Evolutionary conservation across 2,113 vertebrate species (phyloP), one percentile per base, ranked within the genome.

Genomic region (Illadopsis cleaveri): DNA sequence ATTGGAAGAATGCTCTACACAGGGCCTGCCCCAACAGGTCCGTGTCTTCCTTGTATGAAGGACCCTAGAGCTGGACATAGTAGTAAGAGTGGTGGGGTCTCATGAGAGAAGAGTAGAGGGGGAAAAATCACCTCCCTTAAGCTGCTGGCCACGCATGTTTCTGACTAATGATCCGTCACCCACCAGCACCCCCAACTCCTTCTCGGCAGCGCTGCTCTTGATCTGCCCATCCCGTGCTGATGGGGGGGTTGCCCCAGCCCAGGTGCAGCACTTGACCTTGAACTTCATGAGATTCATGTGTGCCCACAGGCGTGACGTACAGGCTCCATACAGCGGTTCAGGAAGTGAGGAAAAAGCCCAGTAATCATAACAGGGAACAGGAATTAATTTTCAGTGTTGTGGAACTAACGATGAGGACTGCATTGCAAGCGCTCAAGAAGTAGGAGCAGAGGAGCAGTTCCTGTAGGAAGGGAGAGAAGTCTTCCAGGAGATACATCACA

Each of bases 221-320:
- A 11, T 38, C 37, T 14, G 5, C 47, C 60, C 12, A 18, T 53
- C 11, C 3, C 9, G 6, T 51, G 19, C 16, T 50, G 38, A 5
- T 37, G 1, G 0, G 0, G 10, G 3, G 3, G 0, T 61, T 80
- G 14, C 25, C 6, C 28, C 1, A 2, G 1, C 8, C 23, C 24
- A 20, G 3, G 4, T 48, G 45, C 25, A 42, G 17, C 31, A 40
- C 44, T 31, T 44, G 47, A 14, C 37, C 24, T 35, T 54, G 31
- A 79, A 5, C 42, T 12, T 54, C 10, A 4, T 11, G 37, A 51
- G 3, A 25, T 51, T 86, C 9, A 2, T 12, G 2, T 9, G 5
- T 66, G 14, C 24, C 28, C 22, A 5, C 22, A 31, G 48, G 20
- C 33, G 2, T 25, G 18, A 42, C 2, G 0, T 37, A 15, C 37